phyloP scores from a whole-genome alignment of 2,797 vertebrate species.

The Phataginus tricuspis region DNA sequence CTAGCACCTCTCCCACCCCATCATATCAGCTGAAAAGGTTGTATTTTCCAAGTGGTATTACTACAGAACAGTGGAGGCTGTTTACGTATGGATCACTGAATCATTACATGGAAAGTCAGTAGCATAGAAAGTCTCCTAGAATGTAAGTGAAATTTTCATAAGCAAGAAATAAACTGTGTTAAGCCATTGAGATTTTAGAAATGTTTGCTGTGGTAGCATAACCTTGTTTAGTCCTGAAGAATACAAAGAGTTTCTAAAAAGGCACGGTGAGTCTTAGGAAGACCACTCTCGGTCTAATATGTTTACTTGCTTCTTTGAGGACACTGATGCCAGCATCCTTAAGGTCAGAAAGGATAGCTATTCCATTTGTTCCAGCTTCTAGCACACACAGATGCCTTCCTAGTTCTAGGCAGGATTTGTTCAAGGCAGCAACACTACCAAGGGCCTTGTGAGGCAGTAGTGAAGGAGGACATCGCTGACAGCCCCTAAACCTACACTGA shows the following conservation, averaged over 20 bases:
- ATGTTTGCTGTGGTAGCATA: neutral
- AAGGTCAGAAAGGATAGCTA: neutral
- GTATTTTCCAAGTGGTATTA: neutral
- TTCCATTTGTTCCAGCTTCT: neutral
- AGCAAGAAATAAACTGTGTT: neutral
- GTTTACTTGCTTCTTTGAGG: neutral
- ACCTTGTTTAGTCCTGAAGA: neutral
- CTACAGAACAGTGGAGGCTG: neutral
- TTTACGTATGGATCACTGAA: neutral
- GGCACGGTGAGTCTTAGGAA: neutral
- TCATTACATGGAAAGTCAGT: neutral
- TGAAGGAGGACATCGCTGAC: conserved; percentile 30
- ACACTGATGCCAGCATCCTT: neutral
- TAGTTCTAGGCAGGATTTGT: neutral
- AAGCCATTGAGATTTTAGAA: neutral
- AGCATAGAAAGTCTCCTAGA: neutral
- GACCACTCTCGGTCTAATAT: neutral
- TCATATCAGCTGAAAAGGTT: neutral
- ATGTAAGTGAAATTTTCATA: neutral
- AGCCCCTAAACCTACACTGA: conserved; percentile 49
- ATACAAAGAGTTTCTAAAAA: conserved; percentile 22
- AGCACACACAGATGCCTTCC: neutral
- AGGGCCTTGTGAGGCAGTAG: neutral
- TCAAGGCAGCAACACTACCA: neutral
- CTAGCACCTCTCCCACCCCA: neutral